Base-by-base conservation (phyloP, 2,113 vertebrate genomes). In the Vidua macroura region DNA sequence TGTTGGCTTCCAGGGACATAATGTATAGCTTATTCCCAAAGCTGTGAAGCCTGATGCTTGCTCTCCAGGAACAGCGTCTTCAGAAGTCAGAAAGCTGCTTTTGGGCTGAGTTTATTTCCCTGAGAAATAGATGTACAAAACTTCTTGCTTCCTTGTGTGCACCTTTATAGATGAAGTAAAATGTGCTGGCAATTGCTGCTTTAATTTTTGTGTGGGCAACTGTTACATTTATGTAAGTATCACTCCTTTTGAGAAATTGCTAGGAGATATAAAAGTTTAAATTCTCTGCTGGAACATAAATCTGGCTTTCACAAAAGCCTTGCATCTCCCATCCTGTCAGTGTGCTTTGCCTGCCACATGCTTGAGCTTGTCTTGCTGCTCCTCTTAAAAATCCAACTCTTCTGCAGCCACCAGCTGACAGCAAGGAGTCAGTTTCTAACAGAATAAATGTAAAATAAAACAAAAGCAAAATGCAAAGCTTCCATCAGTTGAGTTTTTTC, bases 171-270 rank as follows among this genome's bases (percentile, higher is more conserved):
- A 58, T 37, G 48, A 78, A 93, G 64, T 52, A 46, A 81, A 92
- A 73, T 30, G 21, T 58, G 35, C 70, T 80, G 76, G 41, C 78
- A 96, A 30, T 90, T 15, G 23, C 72, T 63, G 43, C 82, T 92
- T 90, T 93, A 88, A 92, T 96, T 95, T 95, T 95, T 88, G 78
- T 78, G 75, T 52, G 74, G 88, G 89, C 73, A 82, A 78, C 79
- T 84, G n/a, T 86, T 96, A 56, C 31, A 33, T 88, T 88, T 93
- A 28, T 91, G 0, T 49, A 87, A 85, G 63, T 90, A 30, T 75
- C 91, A 41, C 51, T 80, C 30, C 39, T 89, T 94, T 67, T 79
- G 80, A 96, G 91, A 72, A 77, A 62, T 37, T 52, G 55, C 70
- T 93, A 4, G 76, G 69, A 81, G 63, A 92, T 74, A 48, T 15